A percentile compares a stretch with the other conserved stretches of the same genome.
Evolutionary conservation across 2,888 invertebrate genomes (phyloP).

Genomic region (Orthosia gracilis): DNA sequence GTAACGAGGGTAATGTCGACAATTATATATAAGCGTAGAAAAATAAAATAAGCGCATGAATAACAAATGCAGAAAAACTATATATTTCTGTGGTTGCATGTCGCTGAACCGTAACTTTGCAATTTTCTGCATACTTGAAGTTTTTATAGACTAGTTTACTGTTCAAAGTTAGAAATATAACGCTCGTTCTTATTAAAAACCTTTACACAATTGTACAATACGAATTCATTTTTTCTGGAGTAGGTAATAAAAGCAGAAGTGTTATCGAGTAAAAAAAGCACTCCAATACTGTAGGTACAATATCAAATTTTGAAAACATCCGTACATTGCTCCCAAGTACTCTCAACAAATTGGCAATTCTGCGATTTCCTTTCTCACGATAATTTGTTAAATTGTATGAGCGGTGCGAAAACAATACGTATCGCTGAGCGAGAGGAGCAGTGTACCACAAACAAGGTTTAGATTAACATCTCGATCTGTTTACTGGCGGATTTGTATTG

Average conservation of each 20-base stretch:
- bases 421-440: slow-evolving; percentile 11
- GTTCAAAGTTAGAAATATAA: slow-evolving; percentile 20
- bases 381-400: slow-evolving; percentile 58
- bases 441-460: slow-evolving; percentile 29
- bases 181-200: slow-evolving; percentile 15
- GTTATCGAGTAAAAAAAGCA: slow-evolving; percentile 21
- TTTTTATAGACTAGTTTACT: slow-evolving; percentile 15
- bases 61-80: slow-evolving; percentile 3
- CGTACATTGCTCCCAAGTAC: slow-evolving; percentile 9
- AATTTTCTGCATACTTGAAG: slow-evolving; percentile 46
- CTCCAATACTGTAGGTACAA: slow-evolving; percentile 5
- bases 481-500: slow-evolving; percentile 32
- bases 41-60: slow-evolving; percentile 10
- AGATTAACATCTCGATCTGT: slow-evolving; percentile 52
- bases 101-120: slow-evolving; percentile 18
- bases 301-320: slow-evolving; percentile 25
- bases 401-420: slow-evolving; percentile 41
- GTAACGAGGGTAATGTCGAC: background rate
- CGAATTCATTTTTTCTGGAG: background rate
- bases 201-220: background rate
- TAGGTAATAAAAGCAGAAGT: background rate
- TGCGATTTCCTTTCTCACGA: slow-evolving; percentile 57
- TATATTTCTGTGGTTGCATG: slow-evolving; percentile 44
- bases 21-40: slow-evolving; percentile 3
- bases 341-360: slow-evolving; percentile 49